A percentile compares a stretch with the other conserved stretches of the same genome.
These are phyloP conservation scores for Indicator maculatus DNA, from an alignment of 2,113 vertebrate species.

Conservation along the genomic window DNA sequence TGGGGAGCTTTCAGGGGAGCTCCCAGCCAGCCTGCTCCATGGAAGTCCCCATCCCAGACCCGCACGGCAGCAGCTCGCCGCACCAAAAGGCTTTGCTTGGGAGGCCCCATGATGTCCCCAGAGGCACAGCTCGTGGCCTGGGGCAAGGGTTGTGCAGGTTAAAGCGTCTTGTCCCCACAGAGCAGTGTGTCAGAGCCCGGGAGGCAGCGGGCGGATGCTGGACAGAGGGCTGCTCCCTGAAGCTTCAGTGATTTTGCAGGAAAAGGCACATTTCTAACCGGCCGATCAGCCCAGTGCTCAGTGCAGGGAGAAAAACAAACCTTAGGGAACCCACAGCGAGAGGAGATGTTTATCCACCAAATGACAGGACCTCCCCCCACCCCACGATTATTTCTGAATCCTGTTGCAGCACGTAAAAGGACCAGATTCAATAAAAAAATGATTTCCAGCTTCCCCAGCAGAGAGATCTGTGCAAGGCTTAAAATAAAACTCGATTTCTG, in stretches of 20 bases:
- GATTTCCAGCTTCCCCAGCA: conserved; percentile 70
- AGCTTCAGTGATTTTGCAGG: background rate
- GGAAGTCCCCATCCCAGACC: background rate
- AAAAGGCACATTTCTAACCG: background rate
- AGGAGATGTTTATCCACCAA: conserved; percentile 49
- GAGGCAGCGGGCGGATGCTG: background rate
- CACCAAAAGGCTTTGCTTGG: fast-evolving
- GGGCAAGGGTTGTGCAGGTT: background rate
- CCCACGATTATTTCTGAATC: conserved; percentile 66
- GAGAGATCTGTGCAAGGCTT: conserved; percentile 60
- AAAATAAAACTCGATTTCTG: conserved; percentile 75
- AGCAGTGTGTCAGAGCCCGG: background rate
- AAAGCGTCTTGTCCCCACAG: background rate
- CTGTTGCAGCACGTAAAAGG: conserved; percentile 73
- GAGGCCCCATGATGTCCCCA: background rate
- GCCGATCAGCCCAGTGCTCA: background rate
- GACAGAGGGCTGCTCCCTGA: background rate
- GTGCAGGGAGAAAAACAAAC: conserved; percentile 14
- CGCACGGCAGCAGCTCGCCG: fast-evolving
- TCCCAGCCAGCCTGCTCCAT: background rate
- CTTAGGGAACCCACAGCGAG: conserved; percentile 37
- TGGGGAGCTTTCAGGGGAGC: background rate
- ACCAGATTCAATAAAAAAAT: conserved; percentile 69
- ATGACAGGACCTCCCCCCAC: conserved; percentile 37
- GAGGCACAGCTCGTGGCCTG: fast-evolving